Base-by-base conservation (phyloP, 2,888 invertebrate species). In the Rhogogaster chlorosoma region DNA sequence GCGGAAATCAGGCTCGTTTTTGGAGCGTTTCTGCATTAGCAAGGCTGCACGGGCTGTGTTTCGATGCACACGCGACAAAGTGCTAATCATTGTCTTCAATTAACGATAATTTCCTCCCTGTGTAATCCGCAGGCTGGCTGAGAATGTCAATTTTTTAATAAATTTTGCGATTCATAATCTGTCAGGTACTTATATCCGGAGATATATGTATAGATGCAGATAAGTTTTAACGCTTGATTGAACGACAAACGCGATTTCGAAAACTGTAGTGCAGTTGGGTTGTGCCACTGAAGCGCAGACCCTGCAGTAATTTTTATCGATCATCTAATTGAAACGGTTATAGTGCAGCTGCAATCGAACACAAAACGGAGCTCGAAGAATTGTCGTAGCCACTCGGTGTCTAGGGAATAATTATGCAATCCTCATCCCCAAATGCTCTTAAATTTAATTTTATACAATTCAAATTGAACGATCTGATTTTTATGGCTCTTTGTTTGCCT, bases 271-370 rank as follows among this genome's bases (percentile, higher is more conserved):
- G 71, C 42, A 42, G 42, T 22, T 42, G 22, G 42, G 71, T 73
- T 26, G 42, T 73, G n/a, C 42, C 22, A 7, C 42, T 42, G 42
- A 73, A n/a, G 71, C 42, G 12, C 38, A 42, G 42, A 73, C 38
- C 6, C 42, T 73, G 71, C 71, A 10, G 45, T 87, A 64, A 36
- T 70, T 83, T 87, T 86, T 86, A 88, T 88, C 86, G 88, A 88
- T 88, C 86, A 87, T 87, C 87, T 83, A 67, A 67, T 70, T 45
- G 86, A 61, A 38, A 64, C 22, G 86, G 85, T 86, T 84, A 86
- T 83, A 87, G 86, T 87, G 85, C 88, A 87, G 87, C 87, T 86
- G 87, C 85, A 75, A 73, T 78, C 70, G 80, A 70, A 82, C 73
- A 77, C 45, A 85, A 80, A 77, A 75, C 38, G 86, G 36, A 70